Evolutionary conservation across 1,140 invertebrate genomes (phyloP), one percentile per base, ranked within the genome.

Genomic region (Pomacea maculata): DNA sequence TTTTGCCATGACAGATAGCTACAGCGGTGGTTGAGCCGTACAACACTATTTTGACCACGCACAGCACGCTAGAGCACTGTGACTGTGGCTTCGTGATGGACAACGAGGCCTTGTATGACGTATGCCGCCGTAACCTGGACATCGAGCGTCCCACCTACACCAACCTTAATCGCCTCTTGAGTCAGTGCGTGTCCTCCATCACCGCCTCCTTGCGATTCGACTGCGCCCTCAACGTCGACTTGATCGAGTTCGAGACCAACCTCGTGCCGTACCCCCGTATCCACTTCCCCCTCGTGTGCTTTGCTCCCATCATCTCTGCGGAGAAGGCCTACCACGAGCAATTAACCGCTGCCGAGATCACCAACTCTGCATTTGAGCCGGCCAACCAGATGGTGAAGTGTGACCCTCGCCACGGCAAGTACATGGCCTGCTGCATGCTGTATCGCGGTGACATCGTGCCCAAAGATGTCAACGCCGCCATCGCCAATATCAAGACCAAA

Each of bases 21-120:
- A 92, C 91, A 61, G 91, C 91, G 68, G 90, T 92, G 29, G 91
- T 92, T 25, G 91, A 92, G 75, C 91, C 91, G 14, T 92, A 92
- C 85, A 92, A 92, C 83, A 90, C 91, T 19, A 89, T 92, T 61
- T 84, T 92, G 75, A 91, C 91, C 57, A 91, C 91, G n/a, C 91
- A 92, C 83, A 92, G 92, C 64, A 92, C 91, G 21, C 85, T 91
- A 67, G 90, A 92, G 79, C 90, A 92, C 83, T 91, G 89, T 0
- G 90, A 92, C 81, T 92, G 91, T 80, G 89, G 91, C 67, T 92
- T 91, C 83, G 87, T 96, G 95, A 85, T 96, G n/a, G 95, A 96
- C 92, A 96, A 95, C 89, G 96, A 97, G 90, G 96, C 95, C 83
- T 97, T 97, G 88, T 97, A 97, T 85, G 96, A 97, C 89, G 96